Evolutionary conservation across 2,113 vertebrate species (phyloP), one percentile per base, ranked within the genome.

Genomic region (Neolamprologus falcicula): DNA sequence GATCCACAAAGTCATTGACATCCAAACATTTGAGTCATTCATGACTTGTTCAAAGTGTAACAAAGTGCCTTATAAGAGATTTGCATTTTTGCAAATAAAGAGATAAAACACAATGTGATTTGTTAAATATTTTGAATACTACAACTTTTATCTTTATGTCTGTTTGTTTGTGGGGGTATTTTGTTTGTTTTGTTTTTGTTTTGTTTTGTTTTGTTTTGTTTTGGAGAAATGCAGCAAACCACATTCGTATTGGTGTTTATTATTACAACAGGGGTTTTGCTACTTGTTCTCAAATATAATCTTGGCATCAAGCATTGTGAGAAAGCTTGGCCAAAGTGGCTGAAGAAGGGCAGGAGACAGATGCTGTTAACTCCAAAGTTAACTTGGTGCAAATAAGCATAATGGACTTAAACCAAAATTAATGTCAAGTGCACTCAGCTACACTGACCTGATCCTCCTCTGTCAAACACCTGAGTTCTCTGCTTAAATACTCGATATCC

Each of bases 11-110:
- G 45, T 50, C 42, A 78, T 19, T 50, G 45, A 50, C 26, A 78
- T 31, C 9, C 71, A 78, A 50, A 50, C 26, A 13, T 50, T n/a
- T 78, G 42, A 78, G 42, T 50, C 6, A 47, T 31, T 50, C 24
- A 19, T 11, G 42, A 76, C 24, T 47, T 12, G 40, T 76, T 45
- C 40, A 76, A 17, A 76, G 61, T 28, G 71, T 50, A 78, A 50
- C 24, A 50, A 50, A 50, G 71, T 78, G 71, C 71, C 71, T 78
- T 78, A 66, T 66, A 50, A 52, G 17, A 50, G 26, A 50, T 78
- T 50, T 78, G 45, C 26, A 31, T 28, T 78, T 78, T 50, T 28
- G 10, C 12, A 78, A 78, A 31, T 50, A 78, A 78, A 50, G 24
- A 28, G 42, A 47, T 31, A 78, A 52, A 50, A 78, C 40, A 45